phyloP scores from a whole-genome alignment of 2,113 vertebrate genomes.

The Uropsilus gracilis region DNA sequence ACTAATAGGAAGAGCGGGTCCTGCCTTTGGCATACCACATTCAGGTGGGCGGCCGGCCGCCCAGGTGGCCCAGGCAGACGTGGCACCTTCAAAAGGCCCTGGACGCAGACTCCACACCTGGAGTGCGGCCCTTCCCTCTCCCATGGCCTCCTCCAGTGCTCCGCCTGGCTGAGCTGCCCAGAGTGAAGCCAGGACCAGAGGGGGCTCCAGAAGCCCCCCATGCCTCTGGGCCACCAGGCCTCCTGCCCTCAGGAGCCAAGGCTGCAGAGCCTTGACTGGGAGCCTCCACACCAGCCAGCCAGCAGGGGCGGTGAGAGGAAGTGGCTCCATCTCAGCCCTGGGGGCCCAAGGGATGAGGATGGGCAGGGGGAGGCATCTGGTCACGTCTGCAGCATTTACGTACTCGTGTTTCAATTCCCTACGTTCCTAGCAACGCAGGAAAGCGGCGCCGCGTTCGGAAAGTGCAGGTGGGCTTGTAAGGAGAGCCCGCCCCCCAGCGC shows the following conservation, averaged over 20 bases:
- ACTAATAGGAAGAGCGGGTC: background rate
- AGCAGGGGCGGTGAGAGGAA: no score
- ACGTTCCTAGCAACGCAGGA: no score
- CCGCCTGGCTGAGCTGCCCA: background rate
- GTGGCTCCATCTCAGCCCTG: background rate
- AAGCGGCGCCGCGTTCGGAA: background rate
- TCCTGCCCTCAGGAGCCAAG: no score
- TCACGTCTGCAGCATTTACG: background rate
- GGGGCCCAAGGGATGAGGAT: background rate
- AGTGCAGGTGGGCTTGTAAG: rapidly evolving
- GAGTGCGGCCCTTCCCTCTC: background rate
- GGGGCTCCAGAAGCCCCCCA: background rate
- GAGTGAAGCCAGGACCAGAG: background rate
- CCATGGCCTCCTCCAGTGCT: rapidly evolving
- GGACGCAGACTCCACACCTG: no score
- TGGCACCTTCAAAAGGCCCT: no score
- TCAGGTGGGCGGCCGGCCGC: no score
- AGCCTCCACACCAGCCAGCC: background rate
- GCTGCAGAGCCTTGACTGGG: background rate
- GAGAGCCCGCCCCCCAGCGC: background rate
- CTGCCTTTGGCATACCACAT: no score
- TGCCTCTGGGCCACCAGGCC: background rate
- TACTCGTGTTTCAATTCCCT: background rate
- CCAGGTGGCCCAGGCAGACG: no score
- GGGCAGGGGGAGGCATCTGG: background rate